Conservation (phyloP, 2,113 vertebrate genomes). For the Nothoprocta perdicaria region DNA sequence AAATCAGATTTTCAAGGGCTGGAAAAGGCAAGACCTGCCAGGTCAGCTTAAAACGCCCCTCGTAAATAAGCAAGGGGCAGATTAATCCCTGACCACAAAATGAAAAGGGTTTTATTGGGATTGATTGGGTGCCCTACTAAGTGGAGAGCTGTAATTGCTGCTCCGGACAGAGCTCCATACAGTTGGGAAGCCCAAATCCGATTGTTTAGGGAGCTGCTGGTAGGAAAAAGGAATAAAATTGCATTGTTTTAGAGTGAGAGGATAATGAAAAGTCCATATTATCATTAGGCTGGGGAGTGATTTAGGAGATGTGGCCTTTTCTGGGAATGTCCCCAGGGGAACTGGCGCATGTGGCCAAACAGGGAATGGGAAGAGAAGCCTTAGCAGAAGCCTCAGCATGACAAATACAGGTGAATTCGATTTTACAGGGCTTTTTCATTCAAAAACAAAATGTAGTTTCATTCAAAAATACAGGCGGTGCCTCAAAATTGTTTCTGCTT, state of each 20-base stretch:
- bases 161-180: not conserved
- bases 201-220: not conserved
- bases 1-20: not conserved
- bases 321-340: fast-evolving
- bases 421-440: not conserved
- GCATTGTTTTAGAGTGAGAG: not conserved
- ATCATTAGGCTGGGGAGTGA: not conserved
- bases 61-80: conserved; percentile 5
- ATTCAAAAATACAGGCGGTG: no score
- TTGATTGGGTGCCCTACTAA: not conserved
- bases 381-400: not conserved
- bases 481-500: not conserved
- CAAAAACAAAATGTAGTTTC: no score
- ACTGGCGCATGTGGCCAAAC: fast-evolving
- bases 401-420: not conserved
- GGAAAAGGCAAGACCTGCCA: not conserved
- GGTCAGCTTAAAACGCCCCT: conserved; percentile 16
- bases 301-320: fast-evolving
- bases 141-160: not conserved
- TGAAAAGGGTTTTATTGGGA: not conserved
- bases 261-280: not conserved
- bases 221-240: not conserved
- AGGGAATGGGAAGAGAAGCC: fast-evolving
- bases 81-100: conserved; percentile 9
- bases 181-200: not conserved